A percentile compares a stretch with the other conserved stretches of the same genome.
These are phyloP conservation scores for Chloroceryle aenea DNA, from an alignment of 2,113 vertebrate genomes.

Conservation along the genomic window DNA sequence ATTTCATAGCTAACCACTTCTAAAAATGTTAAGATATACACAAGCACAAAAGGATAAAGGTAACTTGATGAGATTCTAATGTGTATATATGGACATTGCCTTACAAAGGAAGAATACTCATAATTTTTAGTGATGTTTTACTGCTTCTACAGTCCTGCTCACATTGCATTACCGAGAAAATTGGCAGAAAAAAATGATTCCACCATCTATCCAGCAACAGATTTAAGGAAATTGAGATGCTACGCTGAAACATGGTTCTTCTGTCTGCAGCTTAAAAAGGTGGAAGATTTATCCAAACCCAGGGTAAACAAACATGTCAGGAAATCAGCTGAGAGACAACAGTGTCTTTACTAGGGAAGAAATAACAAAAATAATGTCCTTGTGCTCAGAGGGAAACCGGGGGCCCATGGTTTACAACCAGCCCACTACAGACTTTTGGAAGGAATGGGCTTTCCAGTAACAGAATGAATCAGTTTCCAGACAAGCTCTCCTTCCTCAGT, in stretches of 20 bases:
- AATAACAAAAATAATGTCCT: constrained; percentile 57
- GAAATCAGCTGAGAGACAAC: constrained; percentile 36
- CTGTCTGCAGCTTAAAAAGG: neutral
- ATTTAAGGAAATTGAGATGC: neutral
- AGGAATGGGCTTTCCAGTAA: constrained; percentile 25
- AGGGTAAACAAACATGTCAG: constrained; percentile 22
- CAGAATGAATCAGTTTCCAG: constrained; percentile 36
- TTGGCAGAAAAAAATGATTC: neutral
- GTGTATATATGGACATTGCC: neutral
- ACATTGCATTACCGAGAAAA: neutral
- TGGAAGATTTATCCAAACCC: neutral
- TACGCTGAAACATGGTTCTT: neutral
- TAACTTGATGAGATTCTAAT: neutral
- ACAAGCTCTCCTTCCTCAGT: neutral
- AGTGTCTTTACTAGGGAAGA: constrained; percentile 9
- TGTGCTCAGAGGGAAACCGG: constrained; percentile 48
- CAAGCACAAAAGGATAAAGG: neutral
- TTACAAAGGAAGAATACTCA: neutral
- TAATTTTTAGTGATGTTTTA: neutral
- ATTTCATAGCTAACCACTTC: neutral
- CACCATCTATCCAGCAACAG: neutral
- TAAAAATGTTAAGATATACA: neutral
- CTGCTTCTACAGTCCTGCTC: neutral
- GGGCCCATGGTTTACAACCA: constrained; percentile 14
- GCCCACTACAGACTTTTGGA: neutral